Percentiles rank a stretch among this genome's conserved stretches.
phyloP scores from a whole-genome alignment of 2,888 invertebrate genomes.

The Schizotus pectinicornis region DNA sequence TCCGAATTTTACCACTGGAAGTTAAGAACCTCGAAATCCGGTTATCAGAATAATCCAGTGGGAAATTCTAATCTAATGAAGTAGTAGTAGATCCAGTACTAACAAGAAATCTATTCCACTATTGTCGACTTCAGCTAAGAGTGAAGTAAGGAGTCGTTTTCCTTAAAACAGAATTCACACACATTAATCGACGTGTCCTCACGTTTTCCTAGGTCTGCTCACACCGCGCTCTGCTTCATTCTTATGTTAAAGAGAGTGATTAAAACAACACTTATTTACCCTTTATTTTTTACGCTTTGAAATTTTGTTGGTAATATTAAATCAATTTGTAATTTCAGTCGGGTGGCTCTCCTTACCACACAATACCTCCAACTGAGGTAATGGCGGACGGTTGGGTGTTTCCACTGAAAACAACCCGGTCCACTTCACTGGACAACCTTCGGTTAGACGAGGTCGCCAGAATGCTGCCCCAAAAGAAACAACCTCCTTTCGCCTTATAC shows the following conservation, averaged over 20 bases:
- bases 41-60: not conserved
- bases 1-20: too few species aligned
- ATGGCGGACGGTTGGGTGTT: slow-evolving; percentile 80
- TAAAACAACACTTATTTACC: not conserved
- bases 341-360: slow-evolving; percentile 88
- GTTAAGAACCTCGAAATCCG: too few species aligned
- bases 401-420: slow-evolving; percentile 74
- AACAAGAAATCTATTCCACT: too few species aligned
- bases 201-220: too few species aligned
- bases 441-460: slow-evolving; percentile 57
- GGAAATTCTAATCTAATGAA: too few species aligned
- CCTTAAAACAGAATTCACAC: too few species aligned
- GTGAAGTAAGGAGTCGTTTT: too few species aligned
- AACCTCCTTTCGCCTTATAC: slow-evolving; percentile 64
- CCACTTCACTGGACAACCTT: slow-evolving; percentile 81
- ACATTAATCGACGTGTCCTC: too few species aligned
- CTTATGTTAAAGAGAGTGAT: too few species aligned
- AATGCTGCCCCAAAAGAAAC: slow-evolving; percentile 39
- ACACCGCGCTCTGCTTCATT: too few species aligned
- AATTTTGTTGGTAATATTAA: not conserved
- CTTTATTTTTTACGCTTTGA: not conserved
- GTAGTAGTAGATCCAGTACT: too few species aligned
- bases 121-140: too few species aligned
- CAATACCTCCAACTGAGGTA: slow-evolving; percentile 79
- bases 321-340: slow-evolving; percentile 58